phyloP scores from a whole-genome alignment of 1,140 invertebrate genomes.

The Drosophila busckii region DNA sequence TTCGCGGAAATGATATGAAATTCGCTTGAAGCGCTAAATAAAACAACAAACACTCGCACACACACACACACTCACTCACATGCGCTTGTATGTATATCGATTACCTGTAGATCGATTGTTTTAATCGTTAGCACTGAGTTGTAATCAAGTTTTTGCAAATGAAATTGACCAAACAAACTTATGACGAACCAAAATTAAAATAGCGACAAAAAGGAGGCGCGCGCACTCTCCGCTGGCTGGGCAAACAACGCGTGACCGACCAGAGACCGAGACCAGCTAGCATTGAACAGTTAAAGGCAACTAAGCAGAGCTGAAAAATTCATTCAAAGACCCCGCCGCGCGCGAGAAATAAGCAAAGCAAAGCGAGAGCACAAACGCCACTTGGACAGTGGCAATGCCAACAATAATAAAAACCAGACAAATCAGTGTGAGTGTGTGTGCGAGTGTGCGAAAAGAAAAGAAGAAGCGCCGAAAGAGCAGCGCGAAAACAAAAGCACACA shows the following conservation, averaged over 20 bases:
- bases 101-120: conserved; percentile 17
- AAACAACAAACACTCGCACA: conserved; percentile 12
- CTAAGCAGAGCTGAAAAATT: conserved; percentile 76
- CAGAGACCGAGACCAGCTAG: conserved; percentile 52
- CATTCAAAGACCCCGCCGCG: conserved; percentile 60
- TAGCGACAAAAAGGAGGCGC: conserved; percentile 22
- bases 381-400: conserved; percentile 8
- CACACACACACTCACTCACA: conserved; percentile 1
- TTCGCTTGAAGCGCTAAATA: conserved; percentile 40
- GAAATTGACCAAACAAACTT: conserved; percentile 24
- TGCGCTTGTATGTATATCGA: conserved; percentile 11
- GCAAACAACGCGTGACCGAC: conserved; percentile 39
- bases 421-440: conserved; percentile 31
- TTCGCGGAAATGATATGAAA: conserved; percentile 68
- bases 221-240: no score
- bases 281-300: conserved; percentile 74
- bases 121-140: conserved; percentile 11
- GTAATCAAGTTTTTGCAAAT: conserved; percentile 10
- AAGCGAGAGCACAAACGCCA: conserved; percentile 15
- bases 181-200: conserved; percentile 14
- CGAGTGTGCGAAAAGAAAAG: conserved; percentile 62
- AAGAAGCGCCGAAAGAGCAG: conserved; percentile 63
- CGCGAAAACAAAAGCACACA: conserved; percentile 66
- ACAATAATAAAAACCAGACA: conserved; percentile 30
- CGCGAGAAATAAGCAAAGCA: conserved; percentile 35